These are phyloP conservation scores for Drosophila kanapiae DNA, from an alignment of 1,140 invertebrate genomes.

Conservation along the genomic window DNA sequence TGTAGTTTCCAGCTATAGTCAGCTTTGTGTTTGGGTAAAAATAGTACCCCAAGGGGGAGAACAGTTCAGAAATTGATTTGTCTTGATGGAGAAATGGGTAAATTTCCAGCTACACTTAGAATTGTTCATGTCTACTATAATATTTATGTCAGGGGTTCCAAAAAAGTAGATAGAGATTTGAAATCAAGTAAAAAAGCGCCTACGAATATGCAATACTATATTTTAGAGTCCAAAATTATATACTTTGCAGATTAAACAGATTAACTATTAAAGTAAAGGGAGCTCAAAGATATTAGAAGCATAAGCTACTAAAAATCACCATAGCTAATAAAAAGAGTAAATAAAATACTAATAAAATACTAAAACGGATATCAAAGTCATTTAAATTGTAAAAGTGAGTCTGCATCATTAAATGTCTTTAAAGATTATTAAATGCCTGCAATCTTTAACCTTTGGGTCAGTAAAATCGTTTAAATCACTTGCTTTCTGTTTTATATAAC, in stretches of 20 bases:
- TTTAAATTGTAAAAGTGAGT: neutral
- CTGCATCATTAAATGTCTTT: neutral
- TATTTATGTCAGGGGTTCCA: too few species aligned
- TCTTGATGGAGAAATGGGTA: neutral
- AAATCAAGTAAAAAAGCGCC: neutral
- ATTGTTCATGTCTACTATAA: neutral
- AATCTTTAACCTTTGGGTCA: too few species aligned
- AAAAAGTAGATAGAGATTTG: too few species aligned
- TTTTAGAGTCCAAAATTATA: neutral
- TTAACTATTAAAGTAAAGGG: too few species aligned
- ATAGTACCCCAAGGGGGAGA: neutral
- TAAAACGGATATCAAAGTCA: too few species aligned
- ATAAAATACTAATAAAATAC: too few species aligned
- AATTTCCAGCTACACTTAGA: neutral
- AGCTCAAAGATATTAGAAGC: too few species aligned
- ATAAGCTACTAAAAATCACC: too few species aligned
- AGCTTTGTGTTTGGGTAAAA: neutral
- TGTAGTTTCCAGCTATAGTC: neutral
- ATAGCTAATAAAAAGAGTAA: too few species aligned
- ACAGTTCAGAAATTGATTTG: constrained; percentile 4
- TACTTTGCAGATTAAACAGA: neutral
- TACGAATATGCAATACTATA: neutral
- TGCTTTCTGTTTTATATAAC: neutral
- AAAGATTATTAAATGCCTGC: neutral
- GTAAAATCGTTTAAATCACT: neutral